Conservation (phyloP, 2,113 vertebrate species). For the Saccopteryx bilineata region DNA sequence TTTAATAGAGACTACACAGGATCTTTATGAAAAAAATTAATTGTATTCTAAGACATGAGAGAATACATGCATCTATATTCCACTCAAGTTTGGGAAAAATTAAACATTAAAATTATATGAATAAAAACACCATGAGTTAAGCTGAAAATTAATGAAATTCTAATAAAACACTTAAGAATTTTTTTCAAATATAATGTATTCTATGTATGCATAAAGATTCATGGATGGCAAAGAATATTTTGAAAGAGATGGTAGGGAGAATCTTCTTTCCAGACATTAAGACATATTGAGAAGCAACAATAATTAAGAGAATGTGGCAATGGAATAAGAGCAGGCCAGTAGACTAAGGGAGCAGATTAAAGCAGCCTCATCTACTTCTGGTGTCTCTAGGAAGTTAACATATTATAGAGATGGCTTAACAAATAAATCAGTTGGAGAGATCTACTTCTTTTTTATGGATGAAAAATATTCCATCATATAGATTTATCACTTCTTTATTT, state of each 20-base stretch:
- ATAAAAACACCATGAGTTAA: neutral
- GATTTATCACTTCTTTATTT: neutral
- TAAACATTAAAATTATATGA: slow-evolving; percentile 1
- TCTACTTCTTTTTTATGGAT: neutral
- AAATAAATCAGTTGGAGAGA: neutral
- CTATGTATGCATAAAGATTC: neutral
- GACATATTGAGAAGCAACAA: neutral
- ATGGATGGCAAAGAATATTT: slow-evolving; percentile 1
- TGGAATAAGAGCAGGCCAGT: neutral
- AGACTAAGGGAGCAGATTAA: neutral
- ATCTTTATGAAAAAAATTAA: neutral
- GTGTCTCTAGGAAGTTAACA: neutral
- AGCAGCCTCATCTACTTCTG: neutral
- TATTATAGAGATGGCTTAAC: neutral
- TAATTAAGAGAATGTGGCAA: neutral
- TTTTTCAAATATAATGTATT: neutral
- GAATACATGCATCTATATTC: neutral
- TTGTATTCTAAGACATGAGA: slow-evolving; percentile 19
- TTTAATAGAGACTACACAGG: neutral
- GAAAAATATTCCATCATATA: neutral
- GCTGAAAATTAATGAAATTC: slow-evolving; percentile 43
- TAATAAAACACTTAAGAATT: slow-evolving; percentile 4
- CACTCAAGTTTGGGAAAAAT: neutral
- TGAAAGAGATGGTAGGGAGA: neutral
- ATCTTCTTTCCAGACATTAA: neutral